A percentile compares a stretch with the other conserved stretches of the same genome.
Conservation (phyloP, 2,113 vertebrate genomes). For the Prionailurus bengalensis region DNA sequence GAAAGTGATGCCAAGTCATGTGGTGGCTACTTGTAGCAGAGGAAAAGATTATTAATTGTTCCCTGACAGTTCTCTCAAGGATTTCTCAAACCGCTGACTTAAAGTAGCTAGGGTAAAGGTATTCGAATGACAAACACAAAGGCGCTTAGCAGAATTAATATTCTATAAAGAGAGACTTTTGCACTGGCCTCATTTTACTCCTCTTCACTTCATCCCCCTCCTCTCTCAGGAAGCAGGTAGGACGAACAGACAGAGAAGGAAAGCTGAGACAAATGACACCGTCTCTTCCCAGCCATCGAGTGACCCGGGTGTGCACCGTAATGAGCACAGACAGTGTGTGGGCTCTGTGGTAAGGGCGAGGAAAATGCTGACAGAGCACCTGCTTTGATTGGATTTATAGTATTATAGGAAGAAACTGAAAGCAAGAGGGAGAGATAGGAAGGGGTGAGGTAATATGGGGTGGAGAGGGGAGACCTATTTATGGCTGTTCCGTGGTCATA, state of each 20-base stretch:
- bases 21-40: conserved; percentile 47
- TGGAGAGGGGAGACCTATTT: not conserved
- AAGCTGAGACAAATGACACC: not conserved
- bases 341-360: not conserved
- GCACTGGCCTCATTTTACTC: not conserved
- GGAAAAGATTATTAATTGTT: conserved; percentile 41
- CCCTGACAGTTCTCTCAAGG: not conserved
- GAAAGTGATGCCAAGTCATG: conserved; percentile 61
- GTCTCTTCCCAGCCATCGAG: not conserved
- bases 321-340: not conserved
- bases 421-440: not conserved
- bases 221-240: not conserved
- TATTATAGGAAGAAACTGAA: not conserved
- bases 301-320: not conserved
- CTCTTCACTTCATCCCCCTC: not conserved
- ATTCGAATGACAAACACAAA: not conserved
- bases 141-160: not conserved
- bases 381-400: conserved; percentile 48
- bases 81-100: not conserved
- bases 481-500: not conserved
- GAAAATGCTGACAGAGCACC: not conserved
- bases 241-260: not conserved
- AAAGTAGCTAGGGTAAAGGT: not conserved
- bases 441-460: not conserved
- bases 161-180: not conserved